A percentile compares a stretch with the other conserved stretches of the same genome.
Evolutionary conservation across 2,113 vertebrate genomes (phyloP).

Genomic region (Eupsittula cactorum): DNA sequence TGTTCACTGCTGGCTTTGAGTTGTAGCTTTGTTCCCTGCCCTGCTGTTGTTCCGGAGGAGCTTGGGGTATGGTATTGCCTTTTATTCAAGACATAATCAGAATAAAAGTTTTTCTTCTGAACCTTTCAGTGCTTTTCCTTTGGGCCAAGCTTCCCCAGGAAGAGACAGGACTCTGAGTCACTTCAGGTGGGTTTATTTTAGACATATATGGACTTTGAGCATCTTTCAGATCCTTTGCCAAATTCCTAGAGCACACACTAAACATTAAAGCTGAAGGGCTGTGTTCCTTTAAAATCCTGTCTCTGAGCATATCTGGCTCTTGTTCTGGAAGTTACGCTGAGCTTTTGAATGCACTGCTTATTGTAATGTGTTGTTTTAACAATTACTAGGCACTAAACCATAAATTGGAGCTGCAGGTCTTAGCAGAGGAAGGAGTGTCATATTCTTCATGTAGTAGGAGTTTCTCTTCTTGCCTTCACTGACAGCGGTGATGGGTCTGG

Average conservation of each 20-base stretch:
- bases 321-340: background rate
- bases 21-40: background rate
- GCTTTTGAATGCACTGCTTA: background rate
- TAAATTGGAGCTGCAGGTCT: background rate
- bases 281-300: background rate
- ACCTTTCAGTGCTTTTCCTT: constrained; percentile 51
- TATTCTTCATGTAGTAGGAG: background rate
- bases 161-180: constrained; percentile 54
- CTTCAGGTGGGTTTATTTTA: constrained; percentile 43
- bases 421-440: background rate
- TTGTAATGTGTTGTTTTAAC: background rate
- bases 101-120: constrained; percentile 50
- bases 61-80: background rate
- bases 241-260: background rate
- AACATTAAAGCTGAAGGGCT: background rate
- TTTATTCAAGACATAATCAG: background rate
- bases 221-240: background rate
- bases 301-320: background rate
- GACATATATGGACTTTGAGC: background rate
- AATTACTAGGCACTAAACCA: background rate
- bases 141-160: constrained; percentile 56
- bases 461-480: background rate
- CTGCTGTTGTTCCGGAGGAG: background rate
- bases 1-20: background rate
- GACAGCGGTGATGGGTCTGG: rapidly evolving